Evolutionary conservation across 2,888 invertebrate species (phyloP).

Genomic region (Mamestra brassicae): DNA sequence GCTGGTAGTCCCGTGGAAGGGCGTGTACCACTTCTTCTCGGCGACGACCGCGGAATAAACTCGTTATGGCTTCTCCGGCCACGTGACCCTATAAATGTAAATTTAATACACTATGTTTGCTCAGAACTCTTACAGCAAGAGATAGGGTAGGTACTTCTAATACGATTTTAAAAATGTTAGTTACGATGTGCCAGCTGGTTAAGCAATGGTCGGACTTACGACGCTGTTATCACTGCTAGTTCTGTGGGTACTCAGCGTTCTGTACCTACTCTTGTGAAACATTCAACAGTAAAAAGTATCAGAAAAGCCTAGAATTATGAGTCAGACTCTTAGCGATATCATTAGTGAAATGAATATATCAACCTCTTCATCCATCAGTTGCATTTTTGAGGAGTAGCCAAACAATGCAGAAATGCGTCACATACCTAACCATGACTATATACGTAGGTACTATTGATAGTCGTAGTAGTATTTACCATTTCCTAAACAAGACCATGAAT

Average conservation of each 20-base stretch:
- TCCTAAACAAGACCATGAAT: no score
- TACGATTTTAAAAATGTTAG: neutral
- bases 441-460: no score
- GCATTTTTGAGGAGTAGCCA: conserved; percentile 54
- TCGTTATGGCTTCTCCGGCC: conserved; percentile 96
- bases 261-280: neutral
- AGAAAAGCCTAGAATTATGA: conserved; percentile 16
- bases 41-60: conserved; percentile 79
- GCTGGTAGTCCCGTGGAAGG: conserved; percentile 81
- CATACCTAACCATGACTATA: no score
- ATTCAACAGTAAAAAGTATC: conserved; percentile 8
- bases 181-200: neutral
- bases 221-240: neutral
- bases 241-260: no score
- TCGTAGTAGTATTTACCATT: no score
- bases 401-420: conserved; percentile 11
- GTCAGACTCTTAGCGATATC: neutral
- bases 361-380: neutral
- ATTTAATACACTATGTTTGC: conserved; percentile 16
- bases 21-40: conserved; percentile 78
- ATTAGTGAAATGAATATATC: neutral
- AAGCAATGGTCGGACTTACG: neutral
- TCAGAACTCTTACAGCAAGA: neutral
- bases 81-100: conserved; percentile 93
- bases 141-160: neutral